Evolutionary conservation across 2,888 invertebrate species (phyloP).

Genomic region (Herminia tarsipennalis): DNA sequence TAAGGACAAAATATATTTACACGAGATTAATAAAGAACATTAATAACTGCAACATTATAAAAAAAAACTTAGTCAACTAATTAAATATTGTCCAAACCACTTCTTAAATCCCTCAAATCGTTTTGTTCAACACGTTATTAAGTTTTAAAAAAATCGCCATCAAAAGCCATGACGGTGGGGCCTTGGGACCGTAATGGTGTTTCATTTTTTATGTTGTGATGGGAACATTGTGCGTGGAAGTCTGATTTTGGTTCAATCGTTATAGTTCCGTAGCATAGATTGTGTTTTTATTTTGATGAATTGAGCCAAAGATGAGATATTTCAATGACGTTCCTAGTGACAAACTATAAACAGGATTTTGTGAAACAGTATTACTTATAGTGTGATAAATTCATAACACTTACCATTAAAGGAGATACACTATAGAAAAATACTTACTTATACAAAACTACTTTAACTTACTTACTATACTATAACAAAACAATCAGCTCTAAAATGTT

Average conservation of each 20-base stretch:
- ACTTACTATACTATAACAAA: too few species aligned
- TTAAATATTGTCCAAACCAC: conserved; percentile 47
- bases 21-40: conserved; percentile 9
- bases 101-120: conserved; percentile 62
- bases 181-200: conserved; percentile 62
- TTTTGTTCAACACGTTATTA: conserved; percentile 68
- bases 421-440: too few species aligned
- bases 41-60: conserved; percentile 5
- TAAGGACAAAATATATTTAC: conserved; percentile 7
- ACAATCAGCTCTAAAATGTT: too few species aligned
- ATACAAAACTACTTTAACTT: too few species aligned
- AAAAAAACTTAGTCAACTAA: conserved; percentile 11
- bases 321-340: too few species aligned
- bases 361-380: too few species aligned
- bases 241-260: not conserved
- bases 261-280: conserved; percentile 11
- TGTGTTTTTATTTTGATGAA: not conserved
- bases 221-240: conserved; percentile 4
- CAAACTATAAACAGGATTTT: too few species aligned
- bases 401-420: too few species aligned
- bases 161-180: conserved; percentile 38
- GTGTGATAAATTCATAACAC: too few species aligned
- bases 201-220: conserved; percentile 52
- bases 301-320: not conserved
- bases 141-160: conserved; percentile 49